Percentiles rank a stretch among this genome's conserved stretches.
These are phyloP conservation scores for Drosophila prosaltans DNA, from an alignment of 1,140 invertebrate species.

Conservation along the genomic window DNA sequence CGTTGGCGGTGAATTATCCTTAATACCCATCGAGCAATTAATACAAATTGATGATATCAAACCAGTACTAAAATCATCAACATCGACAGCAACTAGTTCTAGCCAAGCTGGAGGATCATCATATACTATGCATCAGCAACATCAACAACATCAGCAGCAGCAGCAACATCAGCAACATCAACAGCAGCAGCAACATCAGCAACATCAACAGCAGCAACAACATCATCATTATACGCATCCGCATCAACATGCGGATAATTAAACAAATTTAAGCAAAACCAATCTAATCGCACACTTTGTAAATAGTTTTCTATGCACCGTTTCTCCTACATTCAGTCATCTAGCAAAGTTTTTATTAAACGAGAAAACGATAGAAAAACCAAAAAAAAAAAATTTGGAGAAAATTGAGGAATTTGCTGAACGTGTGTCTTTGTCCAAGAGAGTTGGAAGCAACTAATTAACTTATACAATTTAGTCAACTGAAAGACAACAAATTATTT, in stretches of 20 bases:
- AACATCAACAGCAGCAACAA: slow-evolving; percentile 39
- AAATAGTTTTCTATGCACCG: slow-evolving; percentile 73
- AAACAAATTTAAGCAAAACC: slow-evolving; percentile 19
- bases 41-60: slow-evolving; percentile 88
- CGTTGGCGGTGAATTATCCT: slow-evolving; percentile 89
- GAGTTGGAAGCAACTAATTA: slow-evolving; percentile 70
- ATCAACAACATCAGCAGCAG: slow-evolving; percentile 39
- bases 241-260: slow-evolving; percentile 60
- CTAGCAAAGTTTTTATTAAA: slow-evolving; percentile 44
- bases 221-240: slow-evolving; percentile 47
- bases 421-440: slow-evolving; percentile 77
- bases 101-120: slow-evolving; percentile 54
- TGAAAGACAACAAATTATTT: slow-evolving; percentile 34
- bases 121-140: slow-evolving; percentile 32
- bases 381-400: slow-evolving; percentile 32
- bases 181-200: slow-evolving; percentile 40
- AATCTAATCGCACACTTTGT: slow-evolving; percentile 53
- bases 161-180: neutral
- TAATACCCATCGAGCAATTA: slow-evolving; percentile 91
- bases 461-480: slow-evolving; percentile 30
- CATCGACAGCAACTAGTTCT: slow-evolving; percentile 49
- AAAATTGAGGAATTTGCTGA: slow-evolving; percentile 76
- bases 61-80: slow-evolving; percentile 53
- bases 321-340: slow-evolving; percentile 27
- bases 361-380: slow-evolving; percentile 29